Conservation (phyloP, 2,888 invertebrate species). For the Homarus gammarus region DNA sequence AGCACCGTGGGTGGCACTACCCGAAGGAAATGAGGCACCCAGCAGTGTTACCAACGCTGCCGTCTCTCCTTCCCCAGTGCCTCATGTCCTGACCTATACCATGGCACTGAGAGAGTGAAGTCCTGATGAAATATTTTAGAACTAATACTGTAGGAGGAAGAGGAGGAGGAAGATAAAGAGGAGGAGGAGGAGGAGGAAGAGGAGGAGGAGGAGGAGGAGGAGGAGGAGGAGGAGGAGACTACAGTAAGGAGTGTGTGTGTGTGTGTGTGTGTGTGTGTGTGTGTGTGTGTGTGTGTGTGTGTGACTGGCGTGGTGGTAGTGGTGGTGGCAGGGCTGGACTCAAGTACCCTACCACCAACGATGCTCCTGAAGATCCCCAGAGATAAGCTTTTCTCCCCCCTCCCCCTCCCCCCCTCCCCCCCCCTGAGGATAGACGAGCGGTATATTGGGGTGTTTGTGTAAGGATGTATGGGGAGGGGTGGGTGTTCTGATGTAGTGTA, state of each 20-base stretch:
- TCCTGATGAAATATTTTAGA: neutral
- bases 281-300: neutral
- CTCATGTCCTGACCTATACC: neutral
- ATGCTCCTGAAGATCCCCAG: slow-evolving; percentile 25
- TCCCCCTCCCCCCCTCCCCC: too few species aligned
- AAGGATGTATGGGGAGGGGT: neutral
- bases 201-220: slow-evolving; percentile 11
- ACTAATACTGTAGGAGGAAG: neutral
- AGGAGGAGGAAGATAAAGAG: neutral
- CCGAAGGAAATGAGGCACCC: slow-evolving; percentile 66
- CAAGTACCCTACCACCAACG: slow-evolving; percentile 37
- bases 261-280: neutral
- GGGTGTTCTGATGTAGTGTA: too few species aligned
- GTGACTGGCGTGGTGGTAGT: neutral
- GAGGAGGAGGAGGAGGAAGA: neutral
- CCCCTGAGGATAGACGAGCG: neutral
- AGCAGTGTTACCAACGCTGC: slow-evolving; percentile 35
- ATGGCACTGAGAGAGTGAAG: too few species aligned
- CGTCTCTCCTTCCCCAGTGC: neutral
- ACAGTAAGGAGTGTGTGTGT: neutral
- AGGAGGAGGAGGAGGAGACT: neutral
- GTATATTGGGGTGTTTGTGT: too few species aligned
- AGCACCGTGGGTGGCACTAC: slow-evolving; percentile 61
- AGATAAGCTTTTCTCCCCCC: slow-evolving; percentile 25
- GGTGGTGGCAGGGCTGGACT: neutral